Evolutionary conservation across 2,888 invertebrate species (phyloP), one percentile per base, ranked within the genome.

Genomic region (Harpagoxenus sublaevis): DNA sequence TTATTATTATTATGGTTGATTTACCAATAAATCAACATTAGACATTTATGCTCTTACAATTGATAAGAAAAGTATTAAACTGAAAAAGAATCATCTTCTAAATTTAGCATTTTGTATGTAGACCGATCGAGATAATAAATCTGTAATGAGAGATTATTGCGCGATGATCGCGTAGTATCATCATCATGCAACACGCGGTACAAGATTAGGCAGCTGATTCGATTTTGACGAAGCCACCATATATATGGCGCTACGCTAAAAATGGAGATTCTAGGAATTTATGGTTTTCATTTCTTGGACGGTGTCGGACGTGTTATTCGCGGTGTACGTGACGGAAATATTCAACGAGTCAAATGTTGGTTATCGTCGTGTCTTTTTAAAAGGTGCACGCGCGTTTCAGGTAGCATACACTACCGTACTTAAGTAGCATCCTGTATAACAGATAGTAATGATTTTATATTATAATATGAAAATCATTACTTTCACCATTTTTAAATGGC

Each of bases 261-360:
- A 86, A 91, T 86, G 85, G 85, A 89, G 87, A 91, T 88, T 87
- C 87, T 42, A 10, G 18, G 79, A 91, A 93, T 93, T 93, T 92
- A 92, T 92, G 92, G 89, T 89, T 92, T 93, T 92, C 91, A 91
- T 93, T 93, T 92, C 90, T 91, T 86, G 87, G 88, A 77, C 83
- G 65, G 84, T 35, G 79, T 84, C 77, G 89, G 88, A 92, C 90
- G 87, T 89, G 89, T 91, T 89, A 87, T 86, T 82, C 85, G 87
- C 45, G 53, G 9, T 18, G 87, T 78, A 89, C 92, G 92, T 92
- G 92, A 92, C 85, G 75, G 55, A 89, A 91, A 90, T 92, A 91
- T 85, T 90, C 87, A 88, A 88, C 63, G 23, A 74, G 84, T 45
- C 87, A 85, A 84, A 86, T 79, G 85, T 75, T 55, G 68, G 65